A percentile compares a stretch with the other conserved stretches of the same genome.
These are phyloP conservation scores for Trileptium ribeirensis DNA, from an alignment of 2,888 invertebrate genomes.

Conservation along the genomic window DNA sequence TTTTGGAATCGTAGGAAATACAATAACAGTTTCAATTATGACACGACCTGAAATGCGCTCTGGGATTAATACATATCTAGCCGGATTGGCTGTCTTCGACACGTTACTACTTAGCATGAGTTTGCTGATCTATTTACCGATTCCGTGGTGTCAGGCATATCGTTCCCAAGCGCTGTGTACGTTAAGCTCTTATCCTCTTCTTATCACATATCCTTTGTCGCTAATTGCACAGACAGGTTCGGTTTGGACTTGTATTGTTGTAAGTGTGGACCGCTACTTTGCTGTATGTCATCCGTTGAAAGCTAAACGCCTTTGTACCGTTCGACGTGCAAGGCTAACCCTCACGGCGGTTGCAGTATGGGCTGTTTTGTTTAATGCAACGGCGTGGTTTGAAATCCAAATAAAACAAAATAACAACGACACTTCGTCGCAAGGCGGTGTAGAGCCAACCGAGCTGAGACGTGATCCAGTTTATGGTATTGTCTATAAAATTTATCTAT, in stretches of 20 bases:
- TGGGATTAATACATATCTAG: conserved; percentile 45
- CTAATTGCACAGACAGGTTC: conserved; percentile 25
- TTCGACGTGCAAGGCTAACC: neutral
- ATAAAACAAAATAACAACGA: neutral
- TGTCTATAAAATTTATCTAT: conserved; percentile 23
- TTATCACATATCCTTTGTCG: conserved; percentile 23
- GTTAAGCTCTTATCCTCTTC: neutral
- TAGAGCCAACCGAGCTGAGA: neutral
- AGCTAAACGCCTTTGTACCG: neutral
- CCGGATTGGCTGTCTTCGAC: conserved; percentile 47
- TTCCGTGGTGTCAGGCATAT: conserved; percentile 15
- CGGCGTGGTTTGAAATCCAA: conserved; percentile 21
- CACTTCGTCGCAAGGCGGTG: neutral
- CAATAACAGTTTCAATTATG: conserved; percentile 14
- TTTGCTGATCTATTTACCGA: conserved; percentile 38
- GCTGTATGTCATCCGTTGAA: conserved; percentile 12
- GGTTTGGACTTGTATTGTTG: conserved; percentile 21
- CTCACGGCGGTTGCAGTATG: neutral
- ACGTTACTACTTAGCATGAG: conserved; percentile 43
- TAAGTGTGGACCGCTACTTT: conserved; percentile 22
- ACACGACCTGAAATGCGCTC: conserved; percentile 43
- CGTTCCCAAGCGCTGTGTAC: neutral
- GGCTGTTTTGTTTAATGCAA: conserved; percentile 19
- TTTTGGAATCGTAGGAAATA: conserved; percentile 36
- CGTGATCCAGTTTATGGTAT: neutral